phyloP scores from a whole-genome alignment of 2,113 vertebrate genomes.

The Lophotis ruficrista region DNA sequence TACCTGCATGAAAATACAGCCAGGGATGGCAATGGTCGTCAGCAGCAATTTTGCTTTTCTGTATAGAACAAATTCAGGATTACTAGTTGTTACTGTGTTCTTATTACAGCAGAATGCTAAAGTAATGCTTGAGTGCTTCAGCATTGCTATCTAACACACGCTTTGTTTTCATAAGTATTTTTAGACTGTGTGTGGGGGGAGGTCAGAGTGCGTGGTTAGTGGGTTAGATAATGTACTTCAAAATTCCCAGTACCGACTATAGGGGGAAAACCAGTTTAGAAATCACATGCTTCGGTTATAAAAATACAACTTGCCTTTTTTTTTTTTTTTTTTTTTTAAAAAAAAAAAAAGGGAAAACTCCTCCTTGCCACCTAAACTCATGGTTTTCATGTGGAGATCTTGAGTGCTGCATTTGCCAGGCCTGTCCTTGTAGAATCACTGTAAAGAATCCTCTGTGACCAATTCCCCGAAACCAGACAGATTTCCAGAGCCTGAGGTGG shows the following conservation, averaged over 20 bases:
- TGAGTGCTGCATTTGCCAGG: background rate
- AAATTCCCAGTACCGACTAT: background rate
- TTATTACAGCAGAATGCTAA: background rate
- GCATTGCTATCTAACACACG: background rate
- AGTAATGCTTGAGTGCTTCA: background rate
- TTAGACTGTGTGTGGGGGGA: background rate
- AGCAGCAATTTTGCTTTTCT: background rate
- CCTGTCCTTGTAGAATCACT: background rate
- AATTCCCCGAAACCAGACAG: background rate
- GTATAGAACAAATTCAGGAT: background rate
- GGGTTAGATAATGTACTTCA: background rate
- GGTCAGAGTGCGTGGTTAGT: background rate
- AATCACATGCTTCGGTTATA: background rate
- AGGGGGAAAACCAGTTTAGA: background rate
- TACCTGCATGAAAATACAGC: background rate
- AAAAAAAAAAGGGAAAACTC: background rate
- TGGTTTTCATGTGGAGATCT: background rate
- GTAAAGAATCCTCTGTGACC: background rate
- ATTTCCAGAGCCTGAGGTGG: background rate
- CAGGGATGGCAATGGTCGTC: background rate
- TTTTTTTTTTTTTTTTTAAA: background rate
- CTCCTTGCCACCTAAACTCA: background rate
- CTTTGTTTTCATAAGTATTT: conserved; percentile 1
- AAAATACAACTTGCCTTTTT: background rate
- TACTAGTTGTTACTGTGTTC: background rate